Evolutionary conservation across 2,888 invertebrate species (phyloP).

Genomic region (Invenusta paracnida): DNA sequence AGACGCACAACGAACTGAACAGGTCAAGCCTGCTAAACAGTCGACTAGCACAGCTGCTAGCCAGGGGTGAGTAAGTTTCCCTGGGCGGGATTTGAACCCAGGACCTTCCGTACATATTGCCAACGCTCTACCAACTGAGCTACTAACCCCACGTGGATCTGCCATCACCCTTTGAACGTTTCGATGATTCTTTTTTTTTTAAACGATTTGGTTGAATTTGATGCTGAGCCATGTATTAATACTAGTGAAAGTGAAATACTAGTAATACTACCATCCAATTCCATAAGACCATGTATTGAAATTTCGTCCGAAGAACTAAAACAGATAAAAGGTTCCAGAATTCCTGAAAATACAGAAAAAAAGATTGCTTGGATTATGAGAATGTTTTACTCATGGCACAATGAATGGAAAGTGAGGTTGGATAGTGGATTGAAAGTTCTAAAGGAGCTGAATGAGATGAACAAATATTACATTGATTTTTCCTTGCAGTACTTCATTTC

Average conservation of each 20-base stretch:
- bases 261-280: too few relatives aligned
- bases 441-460: background rate
- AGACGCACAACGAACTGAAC: too few relatives aligned
- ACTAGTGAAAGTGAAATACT: background rate
- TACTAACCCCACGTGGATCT: too few relatives aligned
- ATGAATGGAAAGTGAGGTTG: background rate
- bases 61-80: too few relatives aligned
- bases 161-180: background rate
- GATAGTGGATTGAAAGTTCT: background rate
- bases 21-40: too few relatives aligned
- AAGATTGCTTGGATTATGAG: background rate
- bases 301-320: slow-evolving; percentile 16
- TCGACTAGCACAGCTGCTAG: too few relatives aligned
- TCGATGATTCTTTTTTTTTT: background rate
- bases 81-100: too few relatives aligned
- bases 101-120: too few relatives aligned
- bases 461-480: background rate
- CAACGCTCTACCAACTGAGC: too few relatives aligned
- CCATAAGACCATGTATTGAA: background rate
- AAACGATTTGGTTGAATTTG: background rate
- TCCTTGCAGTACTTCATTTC: background rate
- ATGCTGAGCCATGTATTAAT: background rate
- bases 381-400: background rate
- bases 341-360: background rate
- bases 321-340: slow-evolving; percentile 23